Percentiles rank a stretch among this genome's conserved stretches.
phyloP scores from a whole-genome alignment of 30 jellyfish, hydroid and myxozoan species.

The Pseudorhiza aurosa region DNA sequence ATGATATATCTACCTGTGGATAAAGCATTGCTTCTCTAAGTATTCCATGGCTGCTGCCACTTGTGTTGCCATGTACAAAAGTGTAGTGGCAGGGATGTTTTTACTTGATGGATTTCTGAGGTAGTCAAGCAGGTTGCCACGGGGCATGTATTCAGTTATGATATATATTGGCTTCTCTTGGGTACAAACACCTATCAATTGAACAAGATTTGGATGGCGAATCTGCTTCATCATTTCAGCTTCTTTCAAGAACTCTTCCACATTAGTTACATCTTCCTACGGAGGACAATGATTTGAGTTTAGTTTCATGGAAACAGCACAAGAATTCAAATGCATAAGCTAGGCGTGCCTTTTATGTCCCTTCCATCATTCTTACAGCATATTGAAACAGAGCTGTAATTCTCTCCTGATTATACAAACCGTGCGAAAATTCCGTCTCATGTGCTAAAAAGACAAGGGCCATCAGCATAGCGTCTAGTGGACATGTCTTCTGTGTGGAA shows the following conservation, averaged over 20 bases:
- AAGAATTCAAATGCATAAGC: too few relatives aligned
- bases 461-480: too few relatives aligned
- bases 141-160: constrained; percentile 94
- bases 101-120: constrained; percentile 86
- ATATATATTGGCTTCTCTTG: constrained; percentile 92
- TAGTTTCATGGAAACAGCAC: too few relatives aligned
- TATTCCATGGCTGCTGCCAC: constrained; percentile 97
- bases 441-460: too few relatives aligned
- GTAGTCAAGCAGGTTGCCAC: constrained; percentile 91
- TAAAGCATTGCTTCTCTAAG: constrained; percentile 69
- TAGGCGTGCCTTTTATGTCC: too few relatives aligned
- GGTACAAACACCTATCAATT: constrained; percentile 95
- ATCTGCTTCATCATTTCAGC: constrained; percentile 94
- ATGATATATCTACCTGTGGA: constrained; percentile 95
- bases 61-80: constrained; percentile 97
- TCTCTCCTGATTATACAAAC: too few relatives aligned
- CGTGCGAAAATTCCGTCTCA: too few relatives aligned
- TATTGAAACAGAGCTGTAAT: too few relatives aligned
- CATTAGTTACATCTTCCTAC: constrained; percentile 91
- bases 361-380: too few relatives aligned
- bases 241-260: constrained; percentile 91
- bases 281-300: too few relatives aligned
- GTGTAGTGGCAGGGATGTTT: constrained; percentile 95
- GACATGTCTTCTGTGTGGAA: too few relatives aligned
- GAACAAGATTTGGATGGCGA: constrained; percentile 86